Evolutionary conservation across 2,113 vertebrate genomes (phyloP), one percentile per base, ranked within the genome.

Genomic region (Electrona antarctica): DNA sequence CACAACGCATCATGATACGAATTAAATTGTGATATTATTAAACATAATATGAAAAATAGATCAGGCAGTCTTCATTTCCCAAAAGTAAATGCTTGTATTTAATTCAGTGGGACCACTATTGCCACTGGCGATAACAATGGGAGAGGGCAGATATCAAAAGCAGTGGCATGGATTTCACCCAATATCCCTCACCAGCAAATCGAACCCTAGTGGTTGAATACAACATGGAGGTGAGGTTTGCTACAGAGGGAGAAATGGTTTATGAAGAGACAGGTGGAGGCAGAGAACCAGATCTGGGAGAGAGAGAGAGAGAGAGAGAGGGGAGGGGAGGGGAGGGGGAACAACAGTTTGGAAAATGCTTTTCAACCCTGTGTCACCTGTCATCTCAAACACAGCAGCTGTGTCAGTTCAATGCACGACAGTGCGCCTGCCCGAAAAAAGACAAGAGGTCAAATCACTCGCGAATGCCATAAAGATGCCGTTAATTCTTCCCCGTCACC

Each of bases 281-380:
- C 7, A 9, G 64, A 33, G 14, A 13, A 12, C 2, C 10, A 41
- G 55, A 59, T n/a, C 58, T 45, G 29, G 67, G 52, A 12, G 0
- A n/a, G 59, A 48, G 33, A 28, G 21, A 41, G 29, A 55, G 55
- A n/a, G 59, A 48, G 33, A 28, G 21, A 41, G 29, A 55, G 55
- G 68, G 28, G 9, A 47, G 33, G 9, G 28, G n/a, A 3, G n/a
- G 48, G 21, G 9, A 11, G 15, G 21, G 21, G 11, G n/a, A 48
- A 57, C 59, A 15, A 73, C 67, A 49, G 72, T 14, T 55, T 74
- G 76, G 73, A 83, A 87, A 88, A 88, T 79, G 79, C 76, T 81
- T 86, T 87, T 80, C 54, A 84, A 72, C 72, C 74, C 55, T 11
- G 78, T 76, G 67, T 88, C 88, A 89, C 86, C 81, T 88, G 86